phyloP scores from a whole-genome alignment of 2,113 vertebrate genomes.

The Ammodytes dubius region DNA sequence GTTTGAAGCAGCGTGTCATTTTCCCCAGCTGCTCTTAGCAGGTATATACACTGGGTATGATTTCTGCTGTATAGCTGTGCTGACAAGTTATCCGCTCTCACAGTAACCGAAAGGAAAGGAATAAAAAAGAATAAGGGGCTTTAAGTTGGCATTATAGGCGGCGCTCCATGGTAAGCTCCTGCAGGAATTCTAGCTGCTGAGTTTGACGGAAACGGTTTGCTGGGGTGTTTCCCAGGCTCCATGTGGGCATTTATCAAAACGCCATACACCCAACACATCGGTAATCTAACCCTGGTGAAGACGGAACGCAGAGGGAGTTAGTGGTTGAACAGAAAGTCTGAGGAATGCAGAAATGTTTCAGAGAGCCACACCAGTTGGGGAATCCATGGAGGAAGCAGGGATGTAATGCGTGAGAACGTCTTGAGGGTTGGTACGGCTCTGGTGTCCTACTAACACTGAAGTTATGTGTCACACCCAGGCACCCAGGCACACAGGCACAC shows the following conservation, averaged over 20 bases:
- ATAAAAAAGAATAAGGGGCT: conserved; percentile 43
- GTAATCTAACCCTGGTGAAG: conserved; percentile 71
- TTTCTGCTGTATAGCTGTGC: conserved; percentile 36
- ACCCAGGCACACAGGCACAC: not conserved
- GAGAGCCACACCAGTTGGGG: conserved; percentile 34
- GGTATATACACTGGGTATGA: conserved; percentile 26
- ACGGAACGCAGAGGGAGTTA: conserved; percentile 56
- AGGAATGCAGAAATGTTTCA: conserved; percentile 75
- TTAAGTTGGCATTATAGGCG: conserved; percentile 48
- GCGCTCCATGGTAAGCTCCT: conserved; percentile 42
- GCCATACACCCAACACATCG: conserved; percentile 15
- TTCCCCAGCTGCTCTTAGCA: conserved; percentile 68
- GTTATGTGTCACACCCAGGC: conserved; percentile 66
- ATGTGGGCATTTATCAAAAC: conserved; percentile 65
- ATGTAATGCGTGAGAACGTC: conserved; percentile 43
- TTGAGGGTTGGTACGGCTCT: conserved; percentile 25
- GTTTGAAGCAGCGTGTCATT: conserved; percentile 60
- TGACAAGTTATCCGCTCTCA: conserved; percentile 35
- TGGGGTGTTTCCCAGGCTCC: conserved; percentile 66
- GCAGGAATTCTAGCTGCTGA: conserved; percentile 39
- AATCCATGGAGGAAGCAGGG: conserved; percentile 37
- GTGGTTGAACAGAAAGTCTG: conserved; percentile 64
- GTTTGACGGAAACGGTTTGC: conserved; percentile 49
- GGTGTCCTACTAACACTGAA: conserved; percentile 51
- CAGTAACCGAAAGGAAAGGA: conserved; percentile 25